Base-by-base conservation (phyloP, 2,888 invertebrate species). In the Penaeus monodon region DNA sequence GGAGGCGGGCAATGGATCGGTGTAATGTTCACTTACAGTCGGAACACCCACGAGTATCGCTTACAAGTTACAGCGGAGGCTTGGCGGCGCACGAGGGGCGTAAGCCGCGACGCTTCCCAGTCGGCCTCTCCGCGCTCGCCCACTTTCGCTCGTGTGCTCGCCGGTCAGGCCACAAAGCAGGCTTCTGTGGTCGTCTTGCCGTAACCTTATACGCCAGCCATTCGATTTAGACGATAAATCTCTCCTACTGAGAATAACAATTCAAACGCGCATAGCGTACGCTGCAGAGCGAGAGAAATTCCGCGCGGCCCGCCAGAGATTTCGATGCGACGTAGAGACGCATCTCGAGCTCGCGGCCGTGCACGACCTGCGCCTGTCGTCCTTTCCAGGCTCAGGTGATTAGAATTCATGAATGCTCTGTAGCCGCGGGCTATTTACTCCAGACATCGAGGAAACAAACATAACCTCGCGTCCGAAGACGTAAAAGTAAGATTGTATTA, bases 41-140 rank as follows among this genome's bases (percentile, higher is more conserved):
- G 77, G 84, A 84, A 84, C 84, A 84, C 84, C 84, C 84, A 84
- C 84, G 84, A 70, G 84, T 84, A 84, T 84, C 84, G 65, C 84
- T 84, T 84, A 84, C 84, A 84, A 77, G 77, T 84, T 77, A 84
- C 77, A 77, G 64, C 65, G 65, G 77, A 57, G 49, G 27, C 84
- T 33, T 27, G 27, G 65, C 8, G 65, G 10, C 20, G 27, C 77
- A 63, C 64, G 27, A 84, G 14, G 33, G 84, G 64, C 84, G 76
- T 76, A 84, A 33, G n/a, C 84, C 77, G n/a, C 65, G 33, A 70
- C 14, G 17, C 33, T 12, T 38, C 65, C 24, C 24, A 0, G 17
- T n/a, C 14, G 57, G 12, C 57, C 57, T 57, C 57, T 57, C 57
- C 57, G 57, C 57, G 57, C 57, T 57, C 17, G 17, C 57, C 57